phyloP scores from a whole-genome alignment of 2,888 invertebrate genomes.

The Protodeltote pygarga region DNA sequence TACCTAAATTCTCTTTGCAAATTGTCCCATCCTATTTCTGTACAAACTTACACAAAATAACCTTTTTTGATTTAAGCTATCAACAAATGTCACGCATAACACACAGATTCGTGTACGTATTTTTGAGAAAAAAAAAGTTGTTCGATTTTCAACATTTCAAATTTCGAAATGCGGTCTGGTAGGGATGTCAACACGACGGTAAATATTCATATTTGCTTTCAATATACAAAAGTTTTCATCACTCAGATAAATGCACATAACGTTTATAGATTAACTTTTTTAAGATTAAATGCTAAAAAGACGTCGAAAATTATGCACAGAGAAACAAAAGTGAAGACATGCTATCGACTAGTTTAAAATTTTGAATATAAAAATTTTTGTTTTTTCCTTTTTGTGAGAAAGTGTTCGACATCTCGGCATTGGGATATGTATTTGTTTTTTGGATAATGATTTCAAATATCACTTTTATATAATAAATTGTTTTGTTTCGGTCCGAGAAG shows the following conservation, averaged over 20 bases:
- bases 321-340: conserved; percentile 74
- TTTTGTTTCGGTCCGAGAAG: conserved; percentile 47
- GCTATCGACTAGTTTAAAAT: conserved; percentile 84
- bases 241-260: conserved; percentile 81
- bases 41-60: conserved; percentile 86
- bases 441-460: conserved; percentile 52
- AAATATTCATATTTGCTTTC: conserved; percentile 61
- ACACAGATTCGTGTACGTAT: conserved; percentile 79
- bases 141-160: conserved; percentile 66
- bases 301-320: conserved; percentile 80
- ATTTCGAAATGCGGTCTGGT: conserved; percentile 83
- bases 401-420: conserved; percentile 78
- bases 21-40: conserved; percentile 87
- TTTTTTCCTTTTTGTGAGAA: conserved; percentile 59
- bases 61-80: conserved; percentile 77
- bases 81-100: conserved; percentile 82
- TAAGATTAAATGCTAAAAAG: conserved; percentile 79
- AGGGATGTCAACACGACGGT: conserved; percentile 73
- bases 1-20: conserved; percentile 87
- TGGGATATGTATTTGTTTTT: conserved; percentile 80
- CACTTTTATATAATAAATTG: conserved; percentile 50
- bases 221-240: conserved; percentile 67
- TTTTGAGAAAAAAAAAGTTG: conserved; percentile 67
- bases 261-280: conserved; percentile 70
- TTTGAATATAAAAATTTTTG: conserved; percentile 84